Conservation (phyloP, 2,888 invertebrate species). For the Ectropis crepuscularia region DNA sequence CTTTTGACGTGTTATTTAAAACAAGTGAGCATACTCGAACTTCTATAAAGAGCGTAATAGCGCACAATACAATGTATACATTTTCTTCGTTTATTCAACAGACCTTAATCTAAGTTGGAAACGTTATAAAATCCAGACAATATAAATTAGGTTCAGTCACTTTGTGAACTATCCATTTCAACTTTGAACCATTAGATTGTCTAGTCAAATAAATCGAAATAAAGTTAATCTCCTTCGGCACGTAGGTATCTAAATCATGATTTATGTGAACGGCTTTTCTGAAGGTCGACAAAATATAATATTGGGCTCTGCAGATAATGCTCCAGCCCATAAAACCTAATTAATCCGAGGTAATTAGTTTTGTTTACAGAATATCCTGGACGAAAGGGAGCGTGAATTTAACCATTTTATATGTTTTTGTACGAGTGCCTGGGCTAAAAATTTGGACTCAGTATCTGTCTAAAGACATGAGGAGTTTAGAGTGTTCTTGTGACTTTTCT, state of each 20-base stretch:
- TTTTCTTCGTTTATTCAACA: too few relatives aligned
- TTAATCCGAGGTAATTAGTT: constrained; percentile 35
- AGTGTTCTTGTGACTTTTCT: too few relatives aligned
- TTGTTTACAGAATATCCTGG: constrained; percentile 22
- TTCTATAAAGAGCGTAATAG: too few relatives aligned
- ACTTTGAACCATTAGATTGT: constrained; percentile 18
- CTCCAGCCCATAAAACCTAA: constrained; percentile 31
- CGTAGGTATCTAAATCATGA: constrained; percentile 16
- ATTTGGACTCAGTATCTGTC: too few relatives aligned
- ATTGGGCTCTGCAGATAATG: constrained; percentile 30
- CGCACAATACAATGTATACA: too few relatives aligned
- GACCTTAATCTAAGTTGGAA: constrained; percentile 5
- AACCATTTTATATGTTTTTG: neutral
- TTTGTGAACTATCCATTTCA: constrained; percentile 10
- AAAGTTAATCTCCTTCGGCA: constrained; percentile 15
- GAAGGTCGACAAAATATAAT: constrained; percentile 26
- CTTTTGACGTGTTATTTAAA: too few relatives aligned
- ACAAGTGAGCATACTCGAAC: too few relatives aligned
- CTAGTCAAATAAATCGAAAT: constrained; percentile 18
- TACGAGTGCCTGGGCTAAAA: too few relatives aligned
- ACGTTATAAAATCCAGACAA: constrained; percentile 8
- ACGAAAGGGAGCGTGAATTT: constrained; percentile 2
- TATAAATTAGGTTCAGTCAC: constrained; percentile 12
- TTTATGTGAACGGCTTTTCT: constrained; percentile 24
- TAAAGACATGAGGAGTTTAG: too few relatives aligned